phyloP scores from a whole-genome alignment of 2,113 vertebrate genomes.

The Silurus glanis region DNA sequence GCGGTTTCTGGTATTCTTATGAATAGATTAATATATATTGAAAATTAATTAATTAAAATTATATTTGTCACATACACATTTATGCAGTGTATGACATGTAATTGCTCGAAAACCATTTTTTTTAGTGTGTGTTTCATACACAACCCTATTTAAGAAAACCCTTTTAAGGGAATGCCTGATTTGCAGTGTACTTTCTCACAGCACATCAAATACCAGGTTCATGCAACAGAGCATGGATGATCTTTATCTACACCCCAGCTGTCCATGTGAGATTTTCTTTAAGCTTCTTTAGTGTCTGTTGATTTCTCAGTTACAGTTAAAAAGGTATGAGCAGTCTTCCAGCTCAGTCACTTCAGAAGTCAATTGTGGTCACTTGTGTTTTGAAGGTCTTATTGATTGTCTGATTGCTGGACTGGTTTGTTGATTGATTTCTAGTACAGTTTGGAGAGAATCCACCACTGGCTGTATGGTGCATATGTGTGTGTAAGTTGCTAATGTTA shows the following conservation, averaged over 20 bases:
- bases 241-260: background rate
- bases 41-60: no score
- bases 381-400: conserved; percentile 56
- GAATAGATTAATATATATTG: no score
- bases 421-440: conserved; percentile 50
- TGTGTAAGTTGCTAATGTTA: background rate
- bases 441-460: background rate
- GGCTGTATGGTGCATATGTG: background rate
- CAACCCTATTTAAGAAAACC: background rate
- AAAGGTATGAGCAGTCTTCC: background rate
- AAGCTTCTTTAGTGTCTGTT: background rate
- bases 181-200: background rate
- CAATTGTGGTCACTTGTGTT: conserved; percentile 36
- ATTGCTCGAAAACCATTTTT: background rate
- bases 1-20: background rate
- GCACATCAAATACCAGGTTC: background rate
- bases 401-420: conserved; percentile 53
- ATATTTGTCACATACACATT: no score
- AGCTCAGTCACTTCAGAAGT: conserved; percentile 23
- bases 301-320: conserved; percentile 13
- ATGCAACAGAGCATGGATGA: background rate
- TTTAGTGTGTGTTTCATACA: background rate
- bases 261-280: background rate
- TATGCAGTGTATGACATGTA: no score
- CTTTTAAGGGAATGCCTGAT: background rate